Base-by-base conservation (phyloP, 2,797 vertebrate species). In the Arnoldichthys spilopterus region DNA sequence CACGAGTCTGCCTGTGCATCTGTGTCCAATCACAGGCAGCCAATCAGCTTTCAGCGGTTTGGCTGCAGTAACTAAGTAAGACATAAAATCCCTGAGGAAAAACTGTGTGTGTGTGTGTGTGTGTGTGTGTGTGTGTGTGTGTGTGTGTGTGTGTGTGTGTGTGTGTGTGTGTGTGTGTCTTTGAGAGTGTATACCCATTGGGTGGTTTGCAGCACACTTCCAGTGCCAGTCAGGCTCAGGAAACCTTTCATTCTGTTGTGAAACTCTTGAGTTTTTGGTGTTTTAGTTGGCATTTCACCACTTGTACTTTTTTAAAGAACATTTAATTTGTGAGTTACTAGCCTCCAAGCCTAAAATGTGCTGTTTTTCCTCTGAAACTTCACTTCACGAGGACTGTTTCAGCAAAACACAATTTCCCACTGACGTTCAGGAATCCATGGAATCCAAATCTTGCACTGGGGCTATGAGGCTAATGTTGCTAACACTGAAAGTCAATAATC, bases 11-110 rank as follows among this genome's bases (percentile, higher is more conserved):
- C 74, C 70, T 64, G 81, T 78, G 87, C 87, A 89, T 88, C 86
- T 89, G 88, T 78, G 83, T 87, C 84, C 82, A 86, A 87, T 88
- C 85, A 87, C 76, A 77, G 63, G 32, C 70, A 76, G 76, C 85
- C 85, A 88, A 85, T 88, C 83, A 77, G 63, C 72, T 61, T 58
- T 72, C 77, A 83, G 83, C 67, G 81, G 75, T 80, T 77, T 81
- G 70, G 83, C 82, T 87, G 90, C 86, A 90, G 89, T 86, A 88
- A 86, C 45, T 82, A 45, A 87, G 86, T 86, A 85, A 88, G 83
- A 88, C 87, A 68, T 82, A 63, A 64, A 77, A 82, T 74, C 73
- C 74, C 43, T 32, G 61, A 85, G 34, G 12, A 3, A 16, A 56
- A 80, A 61, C 32, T 3, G 13, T 73, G 78, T 56, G 30, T 69